Base-by-base conservation (phyloP, 2,113 vertebrate genomes). In the Lathamus discolor region DNA sequence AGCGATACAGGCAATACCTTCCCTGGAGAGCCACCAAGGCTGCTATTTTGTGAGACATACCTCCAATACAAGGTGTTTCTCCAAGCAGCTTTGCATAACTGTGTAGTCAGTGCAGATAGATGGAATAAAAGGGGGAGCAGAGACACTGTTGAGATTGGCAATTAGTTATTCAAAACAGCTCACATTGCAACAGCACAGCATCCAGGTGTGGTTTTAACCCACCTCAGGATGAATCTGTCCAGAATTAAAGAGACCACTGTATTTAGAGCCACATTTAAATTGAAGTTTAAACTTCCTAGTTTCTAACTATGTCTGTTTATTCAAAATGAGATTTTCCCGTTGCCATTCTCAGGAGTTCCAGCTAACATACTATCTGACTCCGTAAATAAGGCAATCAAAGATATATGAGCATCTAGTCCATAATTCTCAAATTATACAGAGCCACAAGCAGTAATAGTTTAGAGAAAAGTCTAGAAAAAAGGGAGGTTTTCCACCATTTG, bases 1-100 rank as follows among this genome's bases (percentile, higher is more conserved):
- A 37, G 63, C 0, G 0, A 54, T 18, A 44, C 0, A 44, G 73
- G 39, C 54, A 87, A 35, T 9, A 39, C 19, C 19, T 2, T 1
- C 52, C 59, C 29, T 33, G n/a, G 37, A 74, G 49, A 75, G 27
- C 49, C 10, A 2, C 15, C 67, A 39, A 20, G 7, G 35, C 14
- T 78, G 59, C 31, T 62, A 16, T 73, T 83, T 68, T 67, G n/a
- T 33, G 24, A 63, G 29, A 37, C 6, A 2, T 11, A 15, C 22
- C 68, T 80, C 44, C 49, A 33, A 48, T 52, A n/a, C 25, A 64
- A 75, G 35, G 39, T n/a, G n/a, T 20, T 64, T 74, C 67, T 75
- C 55, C 37, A 41, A 73, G 57, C 55, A 66, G 14, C n/a, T 70
- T 64, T 1, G 2, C 17, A 4, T 48, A 75, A 59, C 31, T 2